A percentile compares a stretch with the other conserved stretches of the same genome.
Conservation (phyloP, 2,888 invertebrate species). For the Amorpha juglandis region DNA sequence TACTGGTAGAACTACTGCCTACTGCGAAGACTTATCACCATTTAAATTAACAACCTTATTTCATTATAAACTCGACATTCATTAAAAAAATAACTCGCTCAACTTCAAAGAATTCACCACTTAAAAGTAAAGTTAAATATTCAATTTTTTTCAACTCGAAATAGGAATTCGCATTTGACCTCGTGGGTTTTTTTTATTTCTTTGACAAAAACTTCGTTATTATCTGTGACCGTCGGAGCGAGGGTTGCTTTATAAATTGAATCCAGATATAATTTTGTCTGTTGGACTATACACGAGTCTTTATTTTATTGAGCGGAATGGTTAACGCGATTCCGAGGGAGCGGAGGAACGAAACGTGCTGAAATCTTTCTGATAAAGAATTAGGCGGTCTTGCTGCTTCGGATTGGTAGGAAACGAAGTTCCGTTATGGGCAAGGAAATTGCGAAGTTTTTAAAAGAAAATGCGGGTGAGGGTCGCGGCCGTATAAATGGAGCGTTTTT, state of each 20-base stretch:
- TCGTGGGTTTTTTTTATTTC: slow-evolving; percentile 24
- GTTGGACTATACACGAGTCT: slow-evolving; percentile 50
- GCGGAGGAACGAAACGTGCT: slow-evolving; percentile 24
- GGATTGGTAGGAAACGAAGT: neutral
- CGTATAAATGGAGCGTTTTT: neutral
- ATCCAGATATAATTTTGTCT: slow-evolving; percentile 60
- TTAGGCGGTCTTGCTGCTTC: slow-evolving; percentile 6
- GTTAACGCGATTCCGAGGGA: slow-evolving; percentile 37
- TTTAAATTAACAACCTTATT: neutral
- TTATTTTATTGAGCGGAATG: slow-evolving; percentile 49
- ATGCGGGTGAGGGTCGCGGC: neutral
- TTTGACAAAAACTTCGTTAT: slow-evolving; percentile 41
- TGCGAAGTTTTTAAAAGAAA: slow-evolving; percentile 5
- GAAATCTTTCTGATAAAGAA: slow-evolving; percentile 23
- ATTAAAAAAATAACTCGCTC: neutral
- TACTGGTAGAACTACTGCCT: too few species aligned
- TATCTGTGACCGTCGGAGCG: slow-evolving; percentile 40
- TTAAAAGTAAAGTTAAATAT: slow-evolving; percentile 7
- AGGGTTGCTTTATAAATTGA: slow-evolving; percentile 53
- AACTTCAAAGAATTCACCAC: neutral
- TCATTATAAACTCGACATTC: neutral
- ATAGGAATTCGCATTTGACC: slow-evolving; percentile 10
- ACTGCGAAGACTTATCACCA: neutral
- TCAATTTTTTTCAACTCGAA: neutral
- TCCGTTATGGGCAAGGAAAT: slow-evolving; percentile 4